These are phyloP conservation scores for Anodontia alba DNA, from an alignment of 2,888 invertebrate genomes.

Conservation along the genomic window DNA sequence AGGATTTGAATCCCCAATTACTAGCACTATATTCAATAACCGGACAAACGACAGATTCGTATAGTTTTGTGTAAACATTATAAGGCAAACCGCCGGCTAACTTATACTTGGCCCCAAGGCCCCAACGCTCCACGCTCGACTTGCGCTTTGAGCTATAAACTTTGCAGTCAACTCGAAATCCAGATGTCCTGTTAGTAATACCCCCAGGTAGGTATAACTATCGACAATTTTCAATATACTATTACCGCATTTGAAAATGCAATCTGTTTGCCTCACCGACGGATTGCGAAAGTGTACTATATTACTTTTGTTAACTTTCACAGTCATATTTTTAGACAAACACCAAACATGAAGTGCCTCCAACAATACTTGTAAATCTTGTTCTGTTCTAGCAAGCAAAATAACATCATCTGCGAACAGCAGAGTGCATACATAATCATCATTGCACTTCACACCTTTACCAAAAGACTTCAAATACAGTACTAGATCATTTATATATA, in stretches of 20 bases:
- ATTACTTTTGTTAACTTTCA: neutral
- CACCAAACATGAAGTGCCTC: neutral
- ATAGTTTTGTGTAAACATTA: too few relatives aligned
- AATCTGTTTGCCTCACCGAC: neutral
- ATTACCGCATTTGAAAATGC: neutral
- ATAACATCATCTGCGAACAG: neutral
- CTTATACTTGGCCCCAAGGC: too few relatives aligned
- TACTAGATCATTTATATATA: conserved; percentile 18
- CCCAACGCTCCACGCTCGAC: too few relatives aligned
- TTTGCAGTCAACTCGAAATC: too few relatives aligned
- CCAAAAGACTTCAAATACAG: conserved; percentile 1
- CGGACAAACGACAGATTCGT: too few relatives aligned
- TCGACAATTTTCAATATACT: neutral
- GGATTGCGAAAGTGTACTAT: neutral
- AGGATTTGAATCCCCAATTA: too few relatives aligned
- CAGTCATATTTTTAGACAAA: neutral
- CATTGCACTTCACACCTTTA: neutral
- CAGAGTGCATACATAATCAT: neutral
- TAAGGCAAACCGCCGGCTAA: too few relatives aligned
- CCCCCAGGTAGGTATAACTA: too few relatives aligned
- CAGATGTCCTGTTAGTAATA: too few relatives aligned
- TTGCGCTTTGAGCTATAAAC: too few relatives aligned
- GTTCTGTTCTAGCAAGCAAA: neutral
- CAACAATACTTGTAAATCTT: too few relatives aligned
- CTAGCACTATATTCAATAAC: too few relatives aligned